A percentile compares a stretch with the other conserved stretches of the same genome.
Conservation (phyloP, 2,113 vertebrate species). For the Ptilorrhoa leucosticta region DNA sequence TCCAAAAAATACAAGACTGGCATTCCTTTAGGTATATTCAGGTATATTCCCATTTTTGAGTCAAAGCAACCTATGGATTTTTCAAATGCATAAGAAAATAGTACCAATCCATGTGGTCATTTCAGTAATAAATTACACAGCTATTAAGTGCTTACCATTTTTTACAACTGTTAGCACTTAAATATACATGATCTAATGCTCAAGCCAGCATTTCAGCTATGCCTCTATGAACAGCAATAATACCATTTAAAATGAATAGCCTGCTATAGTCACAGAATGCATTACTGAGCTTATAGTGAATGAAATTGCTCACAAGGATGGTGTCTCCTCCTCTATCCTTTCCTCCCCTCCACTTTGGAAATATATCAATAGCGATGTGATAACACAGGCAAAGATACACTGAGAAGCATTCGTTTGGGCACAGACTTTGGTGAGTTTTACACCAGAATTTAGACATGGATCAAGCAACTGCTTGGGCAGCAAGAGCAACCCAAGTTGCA, state of each 20-base stretch:
- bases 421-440: neutral
- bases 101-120: neutral
- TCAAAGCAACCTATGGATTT: neutral
- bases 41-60: neutral
- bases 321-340: neutral
- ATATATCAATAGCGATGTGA: neutral
- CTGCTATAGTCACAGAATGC: neutral
- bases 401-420: neutral
- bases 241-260: neutral
- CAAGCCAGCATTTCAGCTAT: neutral
- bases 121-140: neutral
- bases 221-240: constrained; percentile 4
- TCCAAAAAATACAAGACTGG: neutral
- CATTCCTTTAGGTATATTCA: neutral
- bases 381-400: neutral
- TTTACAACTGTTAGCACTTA: constrained; percentile 2
- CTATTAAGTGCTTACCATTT: neutral
- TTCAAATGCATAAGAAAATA: neutral
- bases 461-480: neutral
- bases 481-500: neutral
- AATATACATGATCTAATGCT: neutral
- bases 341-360: neutral
- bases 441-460: neutral
- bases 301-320: neutral
- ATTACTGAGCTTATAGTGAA: neutral